A percentile compares a stretch with the other conserved stretches of the same genome.
These are phyloP conservation scores for Psittacara wagleri DNA, from an alignment of 2,113 vertebrate genomes.

Conservation along the genomic window DNA sequence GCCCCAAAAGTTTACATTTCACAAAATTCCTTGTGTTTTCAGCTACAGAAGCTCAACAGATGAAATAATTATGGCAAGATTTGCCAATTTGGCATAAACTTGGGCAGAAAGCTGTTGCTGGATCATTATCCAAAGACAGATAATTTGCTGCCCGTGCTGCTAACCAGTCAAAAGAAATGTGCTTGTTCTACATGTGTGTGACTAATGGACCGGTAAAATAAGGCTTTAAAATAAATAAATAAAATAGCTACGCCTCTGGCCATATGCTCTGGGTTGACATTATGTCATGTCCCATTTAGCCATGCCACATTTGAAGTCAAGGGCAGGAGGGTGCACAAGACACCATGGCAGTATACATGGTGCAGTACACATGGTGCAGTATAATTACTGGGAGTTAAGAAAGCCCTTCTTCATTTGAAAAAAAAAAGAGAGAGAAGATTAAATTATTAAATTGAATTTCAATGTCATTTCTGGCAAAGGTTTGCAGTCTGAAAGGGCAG, in stretches of 20 bases:
- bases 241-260: neutral
- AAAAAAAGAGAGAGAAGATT: neutral
- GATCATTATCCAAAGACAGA: neutral
- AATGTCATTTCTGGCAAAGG: neutral
- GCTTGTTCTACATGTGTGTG: neutral
- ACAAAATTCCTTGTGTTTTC: neutral
- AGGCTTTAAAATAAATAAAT: neutral
- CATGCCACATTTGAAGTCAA: neutral
- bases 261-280: neutral
- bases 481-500: neutral
- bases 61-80: neutral
- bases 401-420: neutral
- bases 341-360: fast-evolving
- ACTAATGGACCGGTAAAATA: neutral
- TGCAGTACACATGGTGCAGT: neutral
- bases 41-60: neutral
- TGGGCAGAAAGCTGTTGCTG: neutral
- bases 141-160: neutral
- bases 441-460: neutral
- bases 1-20: neutral
- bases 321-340: neutral
- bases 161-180: neutral
- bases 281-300: neutral
- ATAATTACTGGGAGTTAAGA: neutral
- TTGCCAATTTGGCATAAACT: neutral